These are phyloP conservation scores for Nomada ferruginata DNA, from an alignment of 2,888 invertebrate species.

Conservation along the genomic window DNA sequence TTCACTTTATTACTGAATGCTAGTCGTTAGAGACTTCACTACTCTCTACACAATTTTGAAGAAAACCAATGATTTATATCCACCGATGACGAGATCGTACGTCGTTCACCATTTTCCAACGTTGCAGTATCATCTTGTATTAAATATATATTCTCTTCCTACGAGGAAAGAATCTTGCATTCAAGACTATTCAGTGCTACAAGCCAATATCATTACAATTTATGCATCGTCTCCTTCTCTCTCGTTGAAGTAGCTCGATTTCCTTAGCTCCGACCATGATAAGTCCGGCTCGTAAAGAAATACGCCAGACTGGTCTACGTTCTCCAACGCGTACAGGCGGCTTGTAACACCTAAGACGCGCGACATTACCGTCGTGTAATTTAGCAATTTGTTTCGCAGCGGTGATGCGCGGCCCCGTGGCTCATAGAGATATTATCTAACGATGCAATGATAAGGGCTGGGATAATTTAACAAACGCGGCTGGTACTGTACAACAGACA, in stretches of 20 bases:
- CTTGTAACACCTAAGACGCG: not conserved
- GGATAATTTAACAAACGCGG: conserved; percentile 33
- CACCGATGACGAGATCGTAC: too few species aligned
- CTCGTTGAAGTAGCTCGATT: not conserved
- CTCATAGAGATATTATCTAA: conserved; percentile 28
- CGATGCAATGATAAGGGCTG: conserved; percentile 4
- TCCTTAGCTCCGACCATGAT: not conserved
- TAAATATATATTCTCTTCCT: too few species aligned
- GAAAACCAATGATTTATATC: too few species aligned
- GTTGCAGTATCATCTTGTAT: too few species aligned
- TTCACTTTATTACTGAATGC: too few species aligned
- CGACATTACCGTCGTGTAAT: not conserved
- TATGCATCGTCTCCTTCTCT: too few species aligned
- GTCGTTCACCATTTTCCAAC: too few species aligned
- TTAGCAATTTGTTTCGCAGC: conserved; percentile 21
- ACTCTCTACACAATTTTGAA: too few species aligned
- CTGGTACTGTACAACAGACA: conserved; percentile 14
- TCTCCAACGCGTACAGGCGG: not conserved
- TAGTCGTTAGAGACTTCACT: too few species aligned
- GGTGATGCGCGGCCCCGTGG: conserved; percentile 10
- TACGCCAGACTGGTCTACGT: not conserved
- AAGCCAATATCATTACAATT: too few species aligned
- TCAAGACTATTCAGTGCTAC: too few species aligned
- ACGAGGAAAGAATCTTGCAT: too few species aligned
- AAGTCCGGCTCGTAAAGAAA: conserved; percentile 2